Evolutionary conservation across 2,797 vertebrate genomes (phyloP).

Genomic region (Dryobates pubescens): DNA sequence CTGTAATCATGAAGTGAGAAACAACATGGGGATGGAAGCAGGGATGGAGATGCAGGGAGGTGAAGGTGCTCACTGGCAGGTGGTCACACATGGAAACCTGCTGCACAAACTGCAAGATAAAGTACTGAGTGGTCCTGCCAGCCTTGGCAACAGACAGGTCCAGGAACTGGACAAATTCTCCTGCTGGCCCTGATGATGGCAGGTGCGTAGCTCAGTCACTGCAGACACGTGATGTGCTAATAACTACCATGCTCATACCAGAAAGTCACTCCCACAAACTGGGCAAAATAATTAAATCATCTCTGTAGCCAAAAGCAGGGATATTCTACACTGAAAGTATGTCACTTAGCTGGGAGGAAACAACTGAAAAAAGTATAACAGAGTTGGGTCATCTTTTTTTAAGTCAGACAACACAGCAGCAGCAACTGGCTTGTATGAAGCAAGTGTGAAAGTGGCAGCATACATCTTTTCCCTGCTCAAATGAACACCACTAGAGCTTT

Average conservation of each 20-base stretch:
- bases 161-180: not conserved
- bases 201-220: not conserved
- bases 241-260: rapidly evolving
- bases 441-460: not conserved
- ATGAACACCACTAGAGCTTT: not conserved
- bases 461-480: not conserved
- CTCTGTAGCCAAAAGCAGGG: not conserved
- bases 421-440: not conserved
- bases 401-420: not conserved
- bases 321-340: not conserved
- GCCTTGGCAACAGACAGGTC: too few species aligned
- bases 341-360: not conserved
- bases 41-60: not conserved
- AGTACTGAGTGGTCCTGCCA: not conserved
- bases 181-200: not conserved
- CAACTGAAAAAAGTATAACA: not conserved
- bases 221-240: rapidly evolving
- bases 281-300: not conserved
- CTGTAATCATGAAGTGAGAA: not conserved
- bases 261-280: not conserved
- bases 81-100: too few species aligned
- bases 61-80: not conserved
- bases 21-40: rapidly evolving
- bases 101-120: rapidly evolving
- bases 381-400: too few species aligned